These are phyloP conservation scores for Barbus barbus DNA, from an alignment of 2,113 vertebrate genomes.

Conservation along the genomic window DNA sequence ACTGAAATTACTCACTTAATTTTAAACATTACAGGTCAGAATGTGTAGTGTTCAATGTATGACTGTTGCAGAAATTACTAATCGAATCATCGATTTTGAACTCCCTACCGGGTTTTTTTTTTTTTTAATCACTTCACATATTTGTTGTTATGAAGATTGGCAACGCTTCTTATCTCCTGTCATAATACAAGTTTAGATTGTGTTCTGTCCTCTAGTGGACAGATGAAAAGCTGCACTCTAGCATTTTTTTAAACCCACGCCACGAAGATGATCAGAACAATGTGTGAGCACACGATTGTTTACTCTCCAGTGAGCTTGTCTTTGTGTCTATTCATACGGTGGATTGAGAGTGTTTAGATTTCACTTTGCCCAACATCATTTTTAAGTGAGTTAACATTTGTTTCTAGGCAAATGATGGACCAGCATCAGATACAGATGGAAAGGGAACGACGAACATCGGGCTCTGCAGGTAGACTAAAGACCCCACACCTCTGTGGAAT, in stretches of 20 bases:
- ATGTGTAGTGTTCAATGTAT: neutral
- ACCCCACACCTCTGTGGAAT: neutral
- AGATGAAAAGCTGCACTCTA: neutral
- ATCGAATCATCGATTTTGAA: neutral
- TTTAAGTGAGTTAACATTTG: slow-evolving; percentile 13
- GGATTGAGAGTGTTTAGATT: neutral
- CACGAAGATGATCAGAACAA: neutral
- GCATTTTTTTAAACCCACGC: neutral
- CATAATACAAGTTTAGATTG: no score
- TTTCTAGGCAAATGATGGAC: slow-evolving; percentile 92
- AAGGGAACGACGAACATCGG: slow-evolving; percentile 90
- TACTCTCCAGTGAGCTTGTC: neutral
- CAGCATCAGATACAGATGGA: slow-evolving; percentile 92
- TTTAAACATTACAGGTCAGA: neutral
- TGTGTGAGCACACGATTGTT: neutral
- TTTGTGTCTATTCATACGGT: neutral
- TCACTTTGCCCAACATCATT: neutral
- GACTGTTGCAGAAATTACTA: neutral
- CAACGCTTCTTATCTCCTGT: neutral
- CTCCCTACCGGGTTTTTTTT: no score
- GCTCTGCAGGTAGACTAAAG: slow-evolving; percentile 78
- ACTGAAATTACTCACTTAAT: neutral
- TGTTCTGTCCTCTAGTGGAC: neutral
- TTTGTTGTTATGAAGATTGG: neutral
- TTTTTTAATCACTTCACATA: neutral